Conservation (phyloP, 2,888 invertebrate species). For the Drosophila mercatorum region DNA sequence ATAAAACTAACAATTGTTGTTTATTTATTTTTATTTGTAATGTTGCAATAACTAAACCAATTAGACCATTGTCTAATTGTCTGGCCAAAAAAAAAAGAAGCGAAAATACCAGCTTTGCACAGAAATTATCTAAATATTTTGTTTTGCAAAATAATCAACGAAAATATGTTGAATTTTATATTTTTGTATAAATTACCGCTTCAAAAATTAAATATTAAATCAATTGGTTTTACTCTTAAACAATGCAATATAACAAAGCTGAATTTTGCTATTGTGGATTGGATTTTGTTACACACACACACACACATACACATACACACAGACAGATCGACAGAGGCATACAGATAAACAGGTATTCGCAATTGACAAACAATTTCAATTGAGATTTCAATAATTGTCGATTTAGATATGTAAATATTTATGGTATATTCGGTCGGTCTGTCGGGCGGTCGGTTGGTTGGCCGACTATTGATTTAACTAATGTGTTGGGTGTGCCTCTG, state of each 20-base stretch:
- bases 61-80: background rate
- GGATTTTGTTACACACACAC: conserved; percentile 31
- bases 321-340: conserved; percentile 16
- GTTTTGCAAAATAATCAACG: conserved; percentile 1
- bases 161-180: background rate
- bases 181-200: conserved; percentile 1
- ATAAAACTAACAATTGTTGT: background rate
- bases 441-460: conserved; percentile 36
- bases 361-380: conserved; percentile 75
- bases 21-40: conserved; percentile 8
- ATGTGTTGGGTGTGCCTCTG: conserved; percentile 46
- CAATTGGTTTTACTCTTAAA: conserved; percentile 25
- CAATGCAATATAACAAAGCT: conserved; percentile 23
- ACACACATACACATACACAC: conserved; percentile 27
- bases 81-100: background rate
- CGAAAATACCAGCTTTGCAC: background rate
- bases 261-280: conserved; percentile 35
- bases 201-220: conserved; percentile 25
- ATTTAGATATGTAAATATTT: conserved; percentile 82
- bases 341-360: conserved; percentile 15
- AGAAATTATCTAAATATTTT: conserved; percentile 12
- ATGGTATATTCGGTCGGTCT: conserved; percentile 61
- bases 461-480: conserved; percentile 75
- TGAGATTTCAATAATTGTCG: conserved; percentile 82
- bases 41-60: conserved; percentile 5